A percentile compares a stretch with the other conserved stretches of the same genome.
These are phyloP conservation scores for Syngnathus rostellatus DNA, from an alignment of 2,797 vertebrate genomes.

Conservation along the genomic window DNA sequence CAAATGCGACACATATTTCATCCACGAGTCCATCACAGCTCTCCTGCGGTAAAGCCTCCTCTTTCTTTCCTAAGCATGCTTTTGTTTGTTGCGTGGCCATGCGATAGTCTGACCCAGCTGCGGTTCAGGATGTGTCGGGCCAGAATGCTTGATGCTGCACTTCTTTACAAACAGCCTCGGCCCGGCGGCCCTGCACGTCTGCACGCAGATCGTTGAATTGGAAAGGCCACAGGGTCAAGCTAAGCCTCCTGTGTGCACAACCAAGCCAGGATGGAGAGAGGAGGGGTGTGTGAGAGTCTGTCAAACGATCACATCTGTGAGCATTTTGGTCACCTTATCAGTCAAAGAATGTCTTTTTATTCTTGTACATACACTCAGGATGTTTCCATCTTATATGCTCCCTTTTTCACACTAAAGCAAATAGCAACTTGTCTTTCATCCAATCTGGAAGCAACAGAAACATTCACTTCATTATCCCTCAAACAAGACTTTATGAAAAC, in stretches of 20 bases:
- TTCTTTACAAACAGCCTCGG: slow-evolving; percentile 54
- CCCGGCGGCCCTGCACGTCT: slow-evolving; percentile 32
- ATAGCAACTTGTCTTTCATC: slow-evolving; percentile 34
- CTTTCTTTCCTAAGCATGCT: slow-evolving; percentile 14
- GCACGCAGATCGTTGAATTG: slow-evolving; percentile 49
- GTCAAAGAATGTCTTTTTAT: neutral
- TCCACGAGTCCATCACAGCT: slow-evolving; percentile 19
- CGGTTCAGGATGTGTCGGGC: slow-evolving; percentile 30
- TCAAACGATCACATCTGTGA: neutral
- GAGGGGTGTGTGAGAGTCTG: too few relatives aligned
- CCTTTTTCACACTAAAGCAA: slow-evolving; percentile 7
- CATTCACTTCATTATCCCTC: neutral
- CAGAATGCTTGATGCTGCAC: slow-evolving; percentile 59
- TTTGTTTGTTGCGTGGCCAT: slow-evolving; percentile 19
- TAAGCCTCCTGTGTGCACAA: slow-evolving; percentile 19
- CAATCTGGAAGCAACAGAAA: slow-evolving; percentile 19
- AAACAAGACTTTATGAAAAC: neutral
- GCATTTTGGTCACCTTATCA: neutral
- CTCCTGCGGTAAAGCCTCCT: slow-evolving; percentile 13
- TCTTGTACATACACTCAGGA: slow-evolving; percentile 6
- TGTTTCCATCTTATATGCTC: slow-evolving; percentile 12
- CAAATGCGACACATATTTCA: slow-evolving; percentile 19
- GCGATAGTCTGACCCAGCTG: slow-evolving; percentile 29
- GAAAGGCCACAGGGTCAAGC: slow-evolving; percentile 40
- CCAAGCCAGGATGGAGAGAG: slow-evolving; percentile 6